Percentiles rank a stretch among this genome's conserved stretches.
These are phyloP conservation scores for Pangasius mekongensis DNA, from an alignment of 2,797 vertebrate genomes.

Conservation along the genomic window DNA sequence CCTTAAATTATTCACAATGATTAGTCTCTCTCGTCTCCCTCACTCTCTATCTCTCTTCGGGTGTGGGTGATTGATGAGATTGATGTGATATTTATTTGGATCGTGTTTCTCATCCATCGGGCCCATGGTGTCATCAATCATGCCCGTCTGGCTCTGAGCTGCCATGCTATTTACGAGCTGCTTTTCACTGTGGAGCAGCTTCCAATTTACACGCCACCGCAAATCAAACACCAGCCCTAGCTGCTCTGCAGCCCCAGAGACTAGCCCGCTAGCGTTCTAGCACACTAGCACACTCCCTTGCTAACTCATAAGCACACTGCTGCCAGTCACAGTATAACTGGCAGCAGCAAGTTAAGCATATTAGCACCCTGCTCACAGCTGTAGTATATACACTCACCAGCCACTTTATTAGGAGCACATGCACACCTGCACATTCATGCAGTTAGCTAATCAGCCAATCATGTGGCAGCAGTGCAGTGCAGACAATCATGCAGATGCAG, in stretches of 20 bases:
- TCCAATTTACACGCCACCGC: slow-evolving; percentile 68
- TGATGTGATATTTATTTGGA: slow-evolving; percentile 69
- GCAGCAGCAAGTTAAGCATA: not conserved
- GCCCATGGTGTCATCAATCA: slow-evolving; percentile 60
- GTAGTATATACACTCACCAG: not conserved
- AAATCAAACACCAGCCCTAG: slow-evolving; percentile 60
- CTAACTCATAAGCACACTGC: not conserved
- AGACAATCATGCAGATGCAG: too few relatives aligned
- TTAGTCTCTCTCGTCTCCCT: slow-evolving; percentile 49
- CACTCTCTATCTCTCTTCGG: slow-evolving; percentile 11
- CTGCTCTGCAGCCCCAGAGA: not conserved
- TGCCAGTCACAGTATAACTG: not conserved
- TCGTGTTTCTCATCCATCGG: slow-evolving; percentile 61
- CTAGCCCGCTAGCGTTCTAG: not conserved
- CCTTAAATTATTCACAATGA: slow-evolving; percentile 39
- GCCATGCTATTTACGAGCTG: slow-evolving; percentile 68
- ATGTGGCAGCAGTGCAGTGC: too few relatives aligned
- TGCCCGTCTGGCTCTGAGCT: slow-evolving; percentile 52
- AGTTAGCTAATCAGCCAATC: too few relatives aligned
- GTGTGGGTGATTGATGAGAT: slow-evolving; percentile 57
- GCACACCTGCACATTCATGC: too few relatives aligned
- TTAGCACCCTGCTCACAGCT: not conserved
- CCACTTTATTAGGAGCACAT: not conserved
- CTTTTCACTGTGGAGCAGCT: slow-evolving; percentile 66
- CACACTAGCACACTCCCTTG: not conserved